A percentile compares a stretch with the other conserved stretches of the same genome.
Evolutionary conservation across 2,797 vertebrate genomes (phyloP).

Genomic region (Enteromius thamalakanensis): DNA sequence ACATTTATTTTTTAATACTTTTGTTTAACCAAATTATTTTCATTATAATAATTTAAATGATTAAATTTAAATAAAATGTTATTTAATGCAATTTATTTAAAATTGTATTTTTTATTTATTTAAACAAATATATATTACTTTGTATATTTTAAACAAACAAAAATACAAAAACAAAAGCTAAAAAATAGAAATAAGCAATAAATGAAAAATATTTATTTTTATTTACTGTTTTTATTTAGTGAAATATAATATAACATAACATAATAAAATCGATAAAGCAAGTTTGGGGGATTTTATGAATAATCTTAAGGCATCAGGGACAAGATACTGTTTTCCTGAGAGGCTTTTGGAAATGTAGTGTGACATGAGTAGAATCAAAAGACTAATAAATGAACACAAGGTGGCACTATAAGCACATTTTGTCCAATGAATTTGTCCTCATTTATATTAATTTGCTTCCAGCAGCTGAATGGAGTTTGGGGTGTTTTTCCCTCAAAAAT

Average conservation of each 20-base stretch:
- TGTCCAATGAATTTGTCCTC: background rate
- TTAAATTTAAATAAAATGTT: background rate
- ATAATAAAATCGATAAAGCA: background rate
- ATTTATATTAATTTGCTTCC: background rate
- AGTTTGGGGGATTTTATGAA: background rate
- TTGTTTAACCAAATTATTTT: background rate
- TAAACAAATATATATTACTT: background rate
- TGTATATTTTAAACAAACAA: background rate
- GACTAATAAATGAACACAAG: constrained; percentile 5
- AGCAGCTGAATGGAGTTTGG: background rate
- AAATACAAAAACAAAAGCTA: too few species aligned
- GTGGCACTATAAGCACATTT: constrained; percentile 27
- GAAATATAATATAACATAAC: too few species aligned
- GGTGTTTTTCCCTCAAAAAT: too few species aligned
- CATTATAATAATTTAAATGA: background rate
- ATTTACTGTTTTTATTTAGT: too few species aligned
- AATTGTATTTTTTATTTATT: too few species aligned
- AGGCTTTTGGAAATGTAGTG: background rate
- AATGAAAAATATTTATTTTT: background rate
- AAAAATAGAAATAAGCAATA: too few species aligned
- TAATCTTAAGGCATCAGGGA: background rate
- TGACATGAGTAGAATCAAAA: background rate
- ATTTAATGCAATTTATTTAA: background rate
- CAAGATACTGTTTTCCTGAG: background rate
- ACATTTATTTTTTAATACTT: too few species aligned